Evolutionary conservation across 1,140 invertebrate species (phyloP).

Genomic region (Chlorops oryzae): DNA sequence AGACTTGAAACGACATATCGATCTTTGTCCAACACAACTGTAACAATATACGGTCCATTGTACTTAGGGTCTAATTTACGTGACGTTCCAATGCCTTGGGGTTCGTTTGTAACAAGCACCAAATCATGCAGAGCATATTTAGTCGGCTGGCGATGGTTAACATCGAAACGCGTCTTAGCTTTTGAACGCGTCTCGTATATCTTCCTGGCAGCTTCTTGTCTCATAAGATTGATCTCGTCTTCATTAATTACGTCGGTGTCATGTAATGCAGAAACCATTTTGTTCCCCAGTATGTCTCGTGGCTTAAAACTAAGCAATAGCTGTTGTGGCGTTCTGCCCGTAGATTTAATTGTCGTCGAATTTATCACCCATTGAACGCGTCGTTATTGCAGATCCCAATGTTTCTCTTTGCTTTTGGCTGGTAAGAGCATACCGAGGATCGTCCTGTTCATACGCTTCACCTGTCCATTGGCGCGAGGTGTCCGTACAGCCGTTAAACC

Average conservation of each 20-base stretch:
- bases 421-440: conserved; percentile 10
- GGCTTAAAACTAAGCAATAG: conserved; percentile 18
- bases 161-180: conserved; percentile 2
- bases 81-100: conserved; percentile 18
- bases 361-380: conserved; percentile 25
- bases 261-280: conserved; percentile 3
- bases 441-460: conserved; percentile 22
- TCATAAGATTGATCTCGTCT: background rate
- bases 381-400: conserved; percentile 20
- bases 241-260: background rate
- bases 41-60: conserved; percentile 23
- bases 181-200: background rate
- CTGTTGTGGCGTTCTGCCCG: conserved; percentile 17
- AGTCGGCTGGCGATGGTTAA: conserved; percentile 14
- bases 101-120: conserved; percentile 23
- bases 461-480: conserved; percentile 20
- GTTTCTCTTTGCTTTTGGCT: background rate
- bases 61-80: conserved; percentile 26
- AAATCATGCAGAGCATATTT: conserved; percentile 22
- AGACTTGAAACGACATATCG: conserved; percentile 13
- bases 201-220: background rate
- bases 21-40: conserved; percentile 13
- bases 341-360: conserved; percentile 21
- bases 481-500: background rate
- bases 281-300: background rate